phyloP scores from a whole-genome alignment of 2,797 vertebrate genomes.

The Lindbergichthys nudifrons region DNA sequence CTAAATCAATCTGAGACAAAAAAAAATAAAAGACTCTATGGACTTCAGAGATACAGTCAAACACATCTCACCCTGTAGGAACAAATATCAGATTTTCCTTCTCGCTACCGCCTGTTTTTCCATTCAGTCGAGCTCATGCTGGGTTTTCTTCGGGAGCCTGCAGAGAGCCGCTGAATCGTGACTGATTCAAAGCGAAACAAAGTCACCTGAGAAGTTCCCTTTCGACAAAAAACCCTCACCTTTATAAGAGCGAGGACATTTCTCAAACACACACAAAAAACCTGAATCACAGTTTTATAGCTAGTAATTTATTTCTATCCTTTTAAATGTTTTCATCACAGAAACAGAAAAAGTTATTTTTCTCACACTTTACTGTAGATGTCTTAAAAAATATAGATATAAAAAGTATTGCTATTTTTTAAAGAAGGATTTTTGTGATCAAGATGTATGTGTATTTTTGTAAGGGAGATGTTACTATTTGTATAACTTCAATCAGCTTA shows the following conservation, averaged over 20 bases:
- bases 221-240: conserved; percentile 27
- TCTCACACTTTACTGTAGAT: conserved; percentile 63
- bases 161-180: conserved; percentile 13
- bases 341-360: conserved; percentile 53
- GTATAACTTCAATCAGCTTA: conserved; percentile 52
- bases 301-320: conserved; percentile 77
- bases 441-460: conserved; percentile 73
- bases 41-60: conserved; percentile 42
- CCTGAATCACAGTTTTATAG: conserved; percentile 54
- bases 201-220: conserved; percentile 12
- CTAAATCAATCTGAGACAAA: conserved; percentile 79
- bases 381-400: conserved; percentile 66
- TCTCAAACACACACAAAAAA: conserved; percentile 35
- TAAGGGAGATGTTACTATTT: conserved; percentile 72
- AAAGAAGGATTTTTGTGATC: conserved; percentile 60
- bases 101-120: conserved; percentile 21
- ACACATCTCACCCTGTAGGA: conserved; percentile 56
- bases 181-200: conserved; percentile 32
- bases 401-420: conserved; percentile 60
- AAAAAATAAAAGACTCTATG: conserved; percentile 13
- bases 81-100: conserved; percentile 20
- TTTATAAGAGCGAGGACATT: conserved; percentile 4
- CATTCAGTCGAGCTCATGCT: conserved; percentile 13
- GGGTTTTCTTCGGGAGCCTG: conserved; percentile 8
- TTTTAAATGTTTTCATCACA: conserved; percentile 61